These are phyloP conservation scores for Leguminivora glycinivorella DNA, from an alignment of 1,140 invertebrate species.

Conservation along the genomic window DNA sequence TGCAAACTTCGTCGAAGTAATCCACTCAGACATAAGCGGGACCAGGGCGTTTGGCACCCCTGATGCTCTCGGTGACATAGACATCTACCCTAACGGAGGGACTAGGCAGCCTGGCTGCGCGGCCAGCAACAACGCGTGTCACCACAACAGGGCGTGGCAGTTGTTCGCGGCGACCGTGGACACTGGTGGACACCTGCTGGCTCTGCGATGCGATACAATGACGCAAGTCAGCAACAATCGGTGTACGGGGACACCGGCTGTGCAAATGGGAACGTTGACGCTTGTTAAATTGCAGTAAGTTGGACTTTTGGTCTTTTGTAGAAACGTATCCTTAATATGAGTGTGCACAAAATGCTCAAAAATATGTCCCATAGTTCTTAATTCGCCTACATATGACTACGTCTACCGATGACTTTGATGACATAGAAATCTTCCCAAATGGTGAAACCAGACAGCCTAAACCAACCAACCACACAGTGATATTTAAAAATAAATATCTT, in stretches of 20 bases:
- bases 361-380: neutral
- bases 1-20: constrained; percentile 59
- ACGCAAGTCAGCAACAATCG: constrained; percentile 43
- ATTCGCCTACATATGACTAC: constrained; percentile 17
- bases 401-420: constrained; percentile 54
- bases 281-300: constrained; percentile 46
- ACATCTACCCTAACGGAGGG: constrained; percentile 88
- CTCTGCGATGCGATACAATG: constrained; percentile 41
- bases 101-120: constrained; percentile 85
- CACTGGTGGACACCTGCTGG: constrained; percentile 32
- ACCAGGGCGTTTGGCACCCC: constrained; percentile 46
- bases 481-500: too few relatives aligned
- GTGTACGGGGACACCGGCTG: constrained; percentile 38
- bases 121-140: constrained; percentile 39
- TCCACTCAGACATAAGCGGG: constrained; percentile 57
- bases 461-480: too few relatives aligned
- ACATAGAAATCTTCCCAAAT: constrained; percentile 88
- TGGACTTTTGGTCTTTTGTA: neutral
- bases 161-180: constrained; percentile 47
- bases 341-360: too few relatives aligned
- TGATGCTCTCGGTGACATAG: constrained; percentile 77
- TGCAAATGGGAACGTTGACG: constrained; percentile 45
- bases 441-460: constrained; percentile 86
- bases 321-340: too few relatives aligned
- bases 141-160: constrained; percentile 59